Base-by-base conservation (phyloP, 2,888 invertebrate genomes). In the Carabus problematicus region DNA sequence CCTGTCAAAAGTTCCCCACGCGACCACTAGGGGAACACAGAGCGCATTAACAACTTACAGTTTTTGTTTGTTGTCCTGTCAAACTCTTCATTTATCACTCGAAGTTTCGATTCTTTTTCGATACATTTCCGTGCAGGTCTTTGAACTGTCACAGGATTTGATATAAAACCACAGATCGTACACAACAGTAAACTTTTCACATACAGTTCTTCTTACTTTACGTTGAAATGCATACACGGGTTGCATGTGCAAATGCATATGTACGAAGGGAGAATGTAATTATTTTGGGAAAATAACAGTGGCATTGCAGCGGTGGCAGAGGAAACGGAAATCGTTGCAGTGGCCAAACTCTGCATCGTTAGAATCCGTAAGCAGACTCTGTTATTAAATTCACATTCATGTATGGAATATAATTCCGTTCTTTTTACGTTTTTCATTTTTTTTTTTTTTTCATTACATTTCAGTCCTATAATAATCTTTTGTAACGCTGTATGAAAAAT, bases 251-350 rank as follows among this genome's bases (percentile, higher is more conserved):
- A n/a, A n/a, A 29, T 29, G 6, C 29, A 29, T 29, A 29, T 6
- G 29, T 29, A 29, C 29, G 29, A 29, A 2, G 2, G 29, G 29
- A 29, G 29, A 29, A 29, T 29, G 29, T 6, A 29, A 29, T 29
- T 29, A 29, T 29, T 29, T 29, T 29, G 6, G 29, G n/a, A n/a
- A n/a, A n/a, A n/a, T n/a, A n/a, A n/a, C n/a, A n/a, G 29, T 29
- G 29, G 29, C 2, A 29, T 29, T 29, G 29, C 29, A 29, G 29
- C 2, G 29, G 29, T 54, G 8, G 19, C 56, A 66, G 49, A 66
- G 66, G 66, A 66, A 66, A 66, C 66, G 66, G 66, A 66, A 66
- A 66, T 56, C 55, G 59, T 59, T 66, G 66, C 66, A 58, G 59
- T 12, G 29, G 56, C 45, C 29, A 56, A 12, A 8, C 56, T 56